Evolutionary conservation across 2,888 invertebrate species (phyloP).

Genomic region (Gastrophysa polygoni): DNA sequence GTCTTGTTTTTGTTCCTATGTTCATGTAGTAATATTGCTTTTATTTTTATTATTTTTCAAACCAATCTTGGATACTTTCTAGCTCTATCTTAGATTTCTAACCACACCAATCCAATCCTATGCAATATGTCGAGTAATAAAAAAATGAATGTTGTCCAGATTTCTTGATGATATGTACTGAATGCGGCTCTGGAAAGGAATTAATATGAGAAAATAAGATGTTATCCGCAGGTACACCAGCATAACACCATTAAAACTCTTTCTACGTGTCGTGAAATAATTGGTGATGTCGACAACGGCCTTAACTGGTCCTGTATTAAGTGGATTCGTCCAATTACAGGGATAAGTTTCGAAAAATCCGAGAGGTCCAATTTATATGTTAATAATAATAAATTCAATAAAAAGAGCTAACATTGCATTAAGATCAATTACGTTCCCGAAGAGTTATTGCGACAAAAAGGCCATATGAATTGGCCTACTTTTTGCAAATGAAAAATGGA

Average conservation of each 20-base stretch:
- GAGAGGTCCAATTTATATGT: constrained; percentile 13
- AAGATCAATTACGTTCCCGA: not conserved
- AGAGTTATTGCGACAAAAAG: not conserved
- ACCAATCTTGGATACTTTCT: too few species aligned
- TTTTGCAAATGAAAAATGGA: too few species aligned
- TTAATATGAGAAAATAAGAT: constrained; percentile 12
- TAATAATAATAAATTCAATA: constrained; percentile 14
- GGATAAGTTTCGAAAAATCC: constrained; percentile 1
- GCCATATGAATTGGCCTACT: not conserved
- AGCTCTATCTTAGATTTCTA: too few species aligned
- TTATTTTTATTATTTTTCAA: too few species aligned
- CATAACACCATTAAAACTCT: constrained; percentile 4
- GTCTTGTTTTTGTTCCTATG: too few species aligned
- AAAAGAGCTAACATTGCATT: constrained; percentile 4
- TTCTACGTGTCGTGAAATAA: constrained; percentile 12
- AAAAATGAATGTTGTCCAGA: too few species aligned
- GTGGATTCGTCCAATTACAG: constrained; percentile 14
- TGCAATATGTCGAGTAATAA: too few species aligned
- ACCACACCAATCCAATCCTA: too few species aligned
- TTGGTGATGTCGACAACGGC: constrained; percentile 10
- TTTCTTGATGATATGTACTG: not conserved
- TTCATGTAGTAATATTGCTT: too few species aligned
- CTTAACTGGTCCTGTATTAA: constrained; percentile 14
- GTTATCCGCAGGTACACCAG: constrained; percentile 12
- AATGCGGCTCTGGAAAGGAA: not conserved